These are phyloP conservation scores for Busseola fusca DNA, from an alignment of 2,888 invertebrate genomes.

Conservation along the genomic window DNA sequence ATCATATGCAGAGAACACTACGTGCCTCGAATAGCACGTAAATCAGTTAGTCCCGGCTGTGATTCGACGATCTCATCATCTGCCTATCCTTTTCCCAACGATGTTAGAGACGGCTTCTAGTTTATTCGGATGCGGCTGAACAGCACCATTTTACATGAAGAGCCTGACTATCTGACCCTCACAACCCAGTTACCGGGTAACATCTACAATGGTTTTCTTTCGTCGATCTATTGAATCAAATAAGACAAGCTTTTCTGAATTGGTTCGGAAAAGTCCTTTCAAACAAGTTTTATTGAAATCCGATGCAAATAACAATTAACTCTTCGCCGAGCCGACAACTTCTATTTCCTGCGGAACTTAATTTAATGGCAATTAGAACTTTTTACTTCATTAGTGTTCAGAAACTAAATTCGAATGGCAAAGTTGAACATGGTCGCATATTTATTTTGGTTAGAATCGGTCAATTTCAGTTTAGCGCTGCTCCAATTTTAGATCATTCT, in stretches of 20 bases:
- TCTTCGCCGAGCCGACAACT: conserved; percentile 24
- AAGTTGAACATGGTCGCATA: conserved; percentile 21
- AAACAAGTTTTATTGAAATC: conserved; percentile 45
- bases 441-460: conserved; percentile 22
- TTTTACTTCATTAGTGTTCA: conserved; percentile 40
- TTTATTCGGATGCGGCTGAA: no score
- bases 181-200: no score
- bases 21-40: no score
- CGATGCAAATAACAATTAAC: conserved; percentile 53
- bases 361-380: conserved; percentile 48
- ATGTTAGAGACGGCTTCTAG: no score
- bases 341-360: conserved; percentile 48
- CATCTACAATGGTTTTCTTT: background rate
- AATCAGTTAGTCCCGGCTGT: no score
- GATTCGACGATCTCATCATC: no score
- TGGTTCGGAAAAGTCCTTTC: conserved; percentile 17
- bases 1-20: background rate
- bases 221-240: conserved; percentile 26
- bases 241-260: conserved; percentile 14
- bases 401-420: conserved; percentile 38
- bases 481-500: background rate
- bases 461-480: background rate
- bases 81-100: no score
- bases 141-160: no score
- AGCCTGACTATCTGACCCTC: no score